Base-by-base conservation (phyloP, 2,888 invertebrate genomes). In the Parelbella ahira region DNA sequence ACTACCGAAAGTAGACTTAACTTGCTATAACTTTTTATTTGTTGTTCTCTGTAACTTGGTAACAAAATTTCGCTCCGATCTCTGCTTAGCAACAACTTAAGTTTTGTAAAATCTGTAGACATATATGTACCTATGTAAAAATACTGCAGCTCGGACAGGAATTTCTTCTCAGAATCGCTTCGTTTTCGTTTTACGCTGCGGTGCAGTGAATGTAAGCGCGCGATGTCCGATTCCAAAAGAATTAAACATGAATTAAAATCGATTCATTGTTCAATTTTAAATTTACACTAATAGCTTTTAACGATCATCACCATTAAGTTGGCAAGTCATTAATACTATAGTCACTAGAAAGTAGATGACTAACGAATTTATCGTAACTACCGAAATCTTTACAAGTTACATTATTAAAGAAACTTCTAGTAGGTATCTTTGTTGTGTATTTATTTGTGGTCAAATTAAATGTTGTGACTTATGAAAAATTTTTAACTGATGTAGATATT, bases 161-260 rank as follows among this genome's bases (percentile, higher is more conserved):
- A 38, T 38, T 30, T 30, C 38, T 38, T 38, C 38, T 23, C 23
- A 30, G 38, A 39, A 39, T 7, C 7, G 24, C 21, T 32, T 25
- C 30, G 10, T 39, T 39, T 32, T 39, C 23, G 18, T 30, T 29
- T 39, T 39, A 18, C 19, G 34, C 24, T 18, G 24, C 30, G 3
- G 6, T 21, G 24, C 30, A 24, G 11, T 10, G 8, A 18, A 18
- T 39, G 24, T 24, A 19, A 24, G 24, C 24, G n/a, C 2, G 21
- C 19, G 11, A 20, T 5, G 13, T 19, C 9, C 10, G 10, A 11
- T 11, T 39, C 19, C 9, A 10, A 25, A n/a, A 10, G n/a, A 18
- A 39, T 23, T 6, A 19, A 15, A 30, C 4, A 15, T 37, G 34
- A 36, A 24, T 36, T 24, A 8, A 23, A 13, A 9, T 23, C n/a